Evolutionary conservation across 2,113 vertebrate species (phyloP), one percentile per base, ranked within the genome.

Genomic region (rabbit (Oryctolagus cuniculus)): DNA sequence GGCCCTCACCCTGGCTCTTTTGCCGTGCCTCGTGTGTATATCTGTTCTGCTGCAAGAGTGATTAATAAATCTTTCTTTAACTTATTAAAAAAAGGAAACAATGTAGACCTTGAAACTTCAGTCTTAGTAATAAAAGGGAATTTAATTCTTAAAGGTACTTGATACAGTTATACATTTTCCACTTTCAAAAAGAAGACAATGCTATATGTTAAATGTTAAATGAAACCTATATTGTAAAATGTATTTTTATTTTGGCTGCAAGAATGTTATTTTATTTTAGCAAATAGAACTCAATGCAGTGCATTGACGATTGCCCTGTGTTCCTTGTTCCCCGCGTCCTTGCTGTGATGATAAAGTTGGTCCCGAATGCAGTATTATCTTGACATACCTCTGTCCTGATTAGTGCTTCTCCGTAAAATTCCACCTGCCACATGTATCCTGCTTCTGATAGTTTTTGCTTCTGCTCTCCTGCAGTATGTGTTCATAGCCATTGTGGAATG

Each of bases 201-300:
- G 98, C 95, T 98, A 94, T 98, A 98, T 98, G 98, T 98, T 98
- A 98, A 86, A 98, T 97, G 96, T 98, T 98, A 98, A 98, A 97
- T 98, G 98, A 97, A 98, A 98, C 98, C 87, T 98, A 96, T 98
- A 98, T 98, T 98, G 97, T 98, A 98, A 98, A 89, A 98, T 97
- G 97, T 98, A 98, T 98, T 98, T 98, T 98, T 98, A 97, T 98
- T 98, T 98, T 96, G 97, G 97, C 97, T 97, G 97, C 98, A 97
- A 98, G 98, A 98, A 97, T 98, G 98, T 98, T 98, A 97, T 98
- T 98, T 98, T 98, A 98, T 98, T 98, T 98, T 98, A 98, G 97
- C 98, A 97, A 98, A 97, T 96, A 97, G 98, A 98, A 97, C 95
- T 98, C 98, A 98, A 96, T 98, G 98, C 98, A 94, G 98, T 98